Percentiles rank a stretch among this genome's conserved stretches.
phyloP scores from a whole-genome alignment of 2,888 invertebrate genomes.

The Dione juno region DNA sequence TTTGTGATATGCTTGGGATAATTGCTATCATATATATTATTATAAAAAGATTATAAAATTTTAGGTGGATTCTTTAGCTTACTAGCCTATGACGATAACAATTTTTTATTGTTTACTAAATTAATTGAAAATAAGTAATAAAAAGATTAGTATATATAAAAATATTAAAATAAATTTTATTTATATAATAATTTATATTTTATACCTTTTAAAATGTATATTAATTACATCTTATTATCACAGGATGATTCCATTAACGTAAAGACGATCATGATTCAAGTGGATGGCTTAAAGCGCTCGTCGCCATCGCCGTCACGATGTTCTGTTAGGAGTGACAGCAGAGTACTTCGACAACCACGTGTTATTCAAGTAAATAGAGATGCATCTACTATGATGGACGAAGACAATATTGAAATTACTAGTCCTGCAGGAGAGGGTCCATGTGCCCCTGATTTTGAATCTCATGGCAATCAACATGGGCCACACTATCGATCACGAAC shows the following conservation, averaged over 20 bases:
- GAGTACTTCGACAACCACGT: slow-evolving; percentile 74
- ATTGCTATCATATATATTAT: background rate
- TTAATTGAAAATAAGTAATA: no score
- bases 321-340: slow-evolving; percentile 75
- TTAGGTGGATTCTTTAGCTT: no score
- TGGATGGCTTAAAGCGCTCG: slow-evolving; percentile 74
- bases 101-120: no score
- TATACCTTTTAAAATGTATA: background rate
- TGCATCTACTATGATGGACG: slow-evolving; percentile 79
- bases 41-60: no score
- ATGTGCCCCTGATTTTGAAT: slow-evolving; percentile 62
- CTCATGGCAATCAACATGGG: slow-evolving; percentile 60
- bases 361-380: slow-evolving; percentile 80
- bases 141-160: no score
- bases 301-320: slow-evolving; percentile 79
- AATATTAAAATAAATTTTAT: no score
- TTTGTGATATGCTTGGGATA: background rate
- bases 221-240: slow-evolving; percentile 14
- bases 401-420: slow-evolving; percentile 54
- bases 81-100: no score
- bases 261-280: slow-evolving; percentile 69
- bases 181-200: no score
- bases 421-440: slow-evolving; percentile 47
- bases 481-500: slow-evolving; percentile 77
- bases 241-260: slow-evolving; percentile 39